Evolutionary conservation across 1,140 invertebrate species (phyloP).

Genomic region (Pissodes strobi): DNA sequence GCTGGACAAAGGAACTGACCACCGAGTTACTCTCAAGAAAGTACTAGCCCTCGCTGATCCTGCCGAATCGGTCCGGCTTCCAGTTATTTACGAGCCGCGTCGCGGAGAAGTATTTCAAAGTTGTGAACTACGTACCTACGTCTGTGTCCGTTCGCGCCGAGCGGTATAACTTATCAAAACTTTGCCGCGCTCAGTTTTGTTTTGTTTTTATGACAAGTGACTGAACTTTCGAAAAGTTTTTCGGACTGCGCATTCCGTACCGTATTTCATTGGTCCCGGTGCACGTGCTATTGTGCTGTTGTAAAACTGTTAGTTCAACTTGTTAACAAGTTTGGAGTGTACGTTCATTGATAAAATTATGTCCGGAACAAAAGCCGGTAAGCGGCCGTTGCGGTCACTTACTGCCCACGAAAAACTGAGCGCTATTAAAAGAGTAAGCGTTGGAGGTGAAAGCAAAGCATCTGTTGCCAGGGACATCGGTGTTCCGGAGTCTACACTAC

Average conservation of each 20-base stretch:
- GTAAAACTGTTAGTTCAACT: conserved; percentile 14
- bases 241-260: conserved; percentile 39
- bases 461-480: conserved; percentile 80
- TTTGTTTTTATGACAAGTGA: conserved; percentile 22
- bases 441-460: conserved; percentile 81
- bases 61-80: conserved; percentile 1
- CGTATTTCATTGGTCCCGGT: conserved; percentile 37
- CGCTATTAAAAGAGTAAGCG: conserved; percentile 77
- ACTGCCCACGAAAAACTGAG: conserved; percentile 76
- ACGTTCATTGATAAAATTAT: conserved; percentile 34
- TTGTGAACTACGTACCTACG: conserved; percentile 35
- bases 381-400: conserved; percentile 71
- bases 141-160: conserved; percentile 13
- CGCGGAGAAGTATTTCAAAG: background rate
- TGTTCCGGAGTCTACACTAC: conserved; percentile 78
- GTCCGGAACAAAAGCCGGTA: conserved; percentile 58
- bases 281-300: conserved; percentile 36
- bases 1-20: conserved; percentile 57
- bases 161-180: conserved; percentile 34
- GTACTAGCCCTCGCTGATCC: conserved; percentile 39
- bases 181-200: conserved; percentile 30
- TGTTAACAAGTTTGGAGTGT: conserved; percentile 16
- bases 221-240: conserved; percentile 34
- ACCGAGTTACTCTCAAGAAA: conserved; percentile 51
- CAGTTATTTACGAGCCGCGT: background rate